Evolutionary conservation across 1,140 invertebrate genomes (phyloP).

Genomic region (Drosophila suzukii): DNA sequence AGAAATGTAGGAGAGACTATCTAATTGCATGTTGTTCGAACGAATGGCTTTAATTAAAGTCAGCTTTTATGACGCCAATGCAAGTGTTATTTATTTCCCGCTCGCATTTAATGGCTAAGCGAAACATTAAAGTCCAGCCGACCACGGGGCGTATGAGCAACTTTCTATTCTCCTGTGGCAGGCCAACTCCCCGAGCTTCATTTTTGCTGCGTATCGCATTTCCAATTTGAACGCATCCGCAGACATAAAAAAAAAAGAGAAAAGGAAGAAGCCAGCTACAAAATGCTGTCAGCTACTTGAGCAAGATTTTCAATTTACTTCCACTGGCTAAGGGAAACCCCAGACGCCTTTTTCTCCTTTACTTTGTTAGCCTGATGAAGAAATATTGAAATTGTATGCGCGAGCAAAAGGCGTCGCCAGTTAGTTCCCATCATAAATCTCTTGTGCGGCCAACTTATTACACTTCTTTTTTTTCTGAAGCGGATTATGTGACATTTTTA

Average conservation of each 20-base stretch:
- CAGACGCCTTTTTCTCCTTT: conserved; percentile 6
- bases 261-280: conserved; percentile 15
- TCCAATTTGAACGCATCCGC: conserved; percentile 67
- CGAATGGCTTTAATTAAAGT: conserved; percentile 73
- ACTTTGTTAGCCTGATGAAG: conserved; percentile 55
- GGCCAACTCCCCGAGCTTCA: conserved; percentile 16
- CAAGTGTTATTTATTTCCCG: conserved; percentile 50
- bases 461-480: background rate
- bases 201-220: conserved; percentile 56
- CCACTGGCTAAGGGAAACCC: conserved; percentile 10
- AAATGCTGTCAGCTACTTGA: conserved; percentile 64
- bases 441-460: conserved; percentile 51
- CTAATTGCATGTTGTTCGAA: conserved; percentile 58
- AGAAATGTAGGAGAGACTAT: conserved; percentile 19
- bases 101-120: conserved; percentile 36
- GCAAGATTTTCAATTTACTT: conserved; percentile 77
- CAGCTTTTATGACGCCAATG: conserved; percentile 72
- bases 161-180: conserved; percentile 30
- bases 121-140: conserved; percentile 43
- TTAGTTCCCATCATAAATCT: conserved; percentile 76
- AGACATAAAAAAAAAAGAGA: conserved; percentile 13
- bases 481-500: conserved; percentile 27
- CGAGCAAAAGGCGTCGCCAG: conserved; percentile 47
- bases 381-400: conserved; percentile 79
- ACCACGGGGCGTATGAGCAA: conserved; percentile 68